Evolutionary conservation across 1,140 invertebrate genomes (phyloP).

Genomic region (Ceratina australensis): DNA sequence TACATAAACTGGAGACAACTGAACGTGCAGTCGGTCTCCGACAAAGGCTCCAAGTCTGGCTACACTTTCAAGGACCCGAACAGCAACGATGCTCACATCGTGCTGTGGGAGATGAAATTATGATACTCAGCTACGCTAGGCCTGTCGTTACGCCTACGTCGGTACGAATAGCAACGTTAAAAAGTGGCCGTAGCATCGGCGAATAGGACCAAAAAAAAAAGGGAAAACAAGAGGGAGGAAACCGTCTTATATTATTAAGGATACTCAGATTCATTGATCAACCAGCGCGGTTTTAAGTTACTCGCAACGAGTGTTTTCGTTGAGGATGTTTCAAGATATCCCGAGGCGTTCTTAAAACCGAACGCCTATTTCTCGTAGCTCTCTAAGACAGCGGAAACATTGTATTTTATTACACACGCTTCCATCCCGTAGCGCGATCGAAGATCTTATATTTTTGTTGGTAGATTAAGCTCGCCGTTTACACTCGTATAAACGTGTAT

Average conservation of each 20-base stretch:
- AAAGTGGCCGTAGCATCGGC: constrained; percentile 21
- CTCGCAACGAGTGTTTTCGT: constrained; percentile 6
- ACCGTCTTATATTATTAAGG: constrained; percentile 25
- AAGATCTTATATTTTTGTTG: constrained; percentile 28
- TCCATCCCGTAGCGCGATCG: constrained; percentile 4
- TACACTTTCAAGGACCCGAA: constrained; percentile 81
- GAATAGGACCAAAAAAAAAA: constrained; percentile 53
- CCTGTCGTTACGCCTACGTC: constrained; percentile 24
- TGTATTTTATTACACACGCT: constrained; percentile 32
- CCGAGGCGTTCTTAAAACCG: constrained; percentile 2
- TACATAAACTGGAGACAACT: constrained; percentile 90
- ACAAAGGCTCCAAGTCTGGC: constrained; percentile 72
- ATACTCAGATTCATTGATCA: constrained; percentile 33
- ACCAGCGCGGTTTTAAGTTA: constrained; percentile 34
- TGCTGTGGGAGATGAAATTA: constrained; percentile 95
- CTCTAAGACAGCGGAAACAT: constrained; percentile 22
- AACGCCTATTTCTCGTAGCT: constrained; percentile 39
- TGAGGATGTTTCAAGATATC: constrained; percentile 2
- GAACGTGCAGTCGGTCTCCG: constrained; percentile 67
- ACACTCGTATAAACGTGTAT: constrained; percentile 15
- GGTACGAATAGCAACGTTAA: constrained; percentile 37
- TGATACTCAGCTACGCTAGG: constrained; percentile 78
- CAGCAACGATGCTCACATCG: constrained; percentile 90
- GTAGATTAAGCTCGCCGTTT: constrained; percentile 4
- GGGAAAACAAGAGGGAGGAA: constrained; percentile 14